Evolutionary conservation across 2,797 vertebrate genomes (phyloP).

Genomic region (Pangasius macronema): DNA sequence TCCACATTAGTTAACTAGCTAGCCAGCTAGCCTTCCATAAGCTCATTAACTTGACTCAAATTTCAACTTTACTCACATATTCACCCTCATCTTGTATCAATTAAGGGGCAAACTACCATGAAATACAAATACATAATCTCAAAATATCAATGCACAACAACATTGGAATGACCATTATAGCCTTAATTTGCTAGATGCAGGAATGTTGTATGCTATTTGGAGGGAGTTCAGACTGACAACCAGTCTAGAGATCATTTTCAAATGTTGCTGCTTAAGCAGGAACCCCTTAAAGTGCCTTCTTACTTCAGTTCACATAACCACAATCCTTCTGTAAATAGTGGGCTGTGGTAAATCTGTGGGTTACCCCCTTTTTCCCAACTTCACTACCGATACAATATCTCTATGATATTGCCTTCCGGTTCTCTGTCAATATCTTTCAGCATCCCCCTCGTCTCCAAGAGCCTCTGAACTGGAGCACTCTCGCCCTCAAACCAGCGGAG

Average conservation of each 20-base stretch:
- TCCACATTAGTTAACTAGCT: not conserved
- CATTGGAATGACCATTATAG: not conserved
- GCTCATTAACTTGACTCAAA: too few species aligned
- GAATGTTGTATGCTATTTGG: not conserved
- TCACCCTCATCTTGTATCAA: too few species aligned
- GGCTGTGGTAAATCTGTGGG: not conserved
- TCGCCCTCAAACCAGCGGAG: slow-evolving; percentile 90
- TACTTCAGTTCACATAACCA: not conserved
- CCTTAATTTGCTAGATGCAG: not conserved
- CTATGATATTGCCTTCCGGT: not conserved
- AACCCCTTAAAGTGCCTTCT: not conserved
- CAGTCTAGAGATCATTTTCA: not conserved
- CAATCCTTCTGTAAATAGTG: too few species aligned
- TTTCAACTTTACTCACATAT: not conserved
- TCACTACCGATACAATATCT: not conserved
- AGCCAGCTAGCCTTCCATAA: not conserved
- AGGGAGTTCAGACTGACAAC: not conserved
- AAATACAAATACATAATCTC: not conserved
- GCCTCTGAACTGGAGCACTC: slow-evolving; percentile 92
- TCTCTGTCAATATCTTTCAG: slow-evolving; percentile 61
- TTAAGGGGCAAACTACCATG: not conserved
- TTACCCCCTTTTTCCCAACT: not conserved
- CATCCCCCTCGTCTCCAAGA: slow-evolving; percentile 85
- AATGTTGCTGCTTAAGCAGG: not conserved
- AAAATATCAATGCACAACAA: not conserved